Conservation (phyloP, 1,140 invertebrate genomes). For the Cyclina sinensis region DNA sequence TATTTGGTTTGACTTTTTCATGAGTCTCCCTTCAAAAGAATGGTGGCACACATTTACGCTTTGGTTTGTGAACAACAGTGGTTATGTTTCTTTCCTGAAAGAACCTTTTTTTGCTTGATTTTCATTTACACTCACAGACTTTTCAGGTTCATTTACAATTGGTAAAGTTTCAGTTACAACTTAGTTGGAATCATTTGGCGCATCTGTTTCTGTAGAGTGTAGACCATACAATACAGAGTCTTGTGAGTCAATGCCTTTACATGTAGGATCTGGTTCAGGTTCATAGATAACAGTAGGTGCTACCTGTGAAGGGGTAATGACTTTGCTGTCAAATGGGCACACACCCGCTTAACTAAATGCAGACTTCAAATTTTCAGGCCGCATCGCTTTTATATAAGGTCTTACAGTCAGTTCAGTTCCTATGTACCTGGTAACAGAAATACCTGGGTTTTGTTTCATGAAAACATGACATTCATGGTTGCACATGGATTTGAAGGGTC, state of each 20-base stretch:
- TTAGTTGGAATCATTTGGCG: conserved; percentile 12
- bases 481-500: conserved; percentile 63
- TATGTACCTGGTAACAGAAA: conserved; percentile 32
- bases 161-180: neutral
- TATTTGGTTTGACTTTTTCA: conserved; percentile 22
- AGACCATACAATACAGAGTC: neutral
- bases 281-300: neutral
- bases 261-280: neutral
- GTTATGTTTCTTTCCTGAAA: conserved; percentile 16
- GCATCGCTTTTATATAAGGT: conserved; percentile 8
- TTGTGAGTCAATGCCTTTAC: neutral
- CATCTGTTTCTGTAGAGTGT: neutral
- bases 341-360: conserved; percentile 16
- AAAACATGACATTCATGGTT: conserved; percentile 10
- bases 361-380: conserved; percentile 10
- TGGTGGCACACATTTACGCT: conserved; percentile 37
- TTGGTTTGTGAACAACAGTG: conserved; percentile 29
- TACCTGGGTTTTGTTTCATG: neutral
- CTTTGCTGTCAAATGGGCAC: neutral
- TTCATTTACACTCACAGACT: neutral
- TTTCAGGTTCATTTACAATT: neutral
- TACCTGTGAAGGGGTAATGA: neutral
- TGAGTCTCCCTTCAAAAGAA: conserved; percentile 21
- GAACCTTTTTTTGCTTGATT: neutral
- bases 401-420: conserved; percentile 6